Evolutionary conservation across 2,797 vertebrate genomes (phyloP), one percentile per base, ranked within the genome.

Genomic region (Nothura maculosa): DNA sequence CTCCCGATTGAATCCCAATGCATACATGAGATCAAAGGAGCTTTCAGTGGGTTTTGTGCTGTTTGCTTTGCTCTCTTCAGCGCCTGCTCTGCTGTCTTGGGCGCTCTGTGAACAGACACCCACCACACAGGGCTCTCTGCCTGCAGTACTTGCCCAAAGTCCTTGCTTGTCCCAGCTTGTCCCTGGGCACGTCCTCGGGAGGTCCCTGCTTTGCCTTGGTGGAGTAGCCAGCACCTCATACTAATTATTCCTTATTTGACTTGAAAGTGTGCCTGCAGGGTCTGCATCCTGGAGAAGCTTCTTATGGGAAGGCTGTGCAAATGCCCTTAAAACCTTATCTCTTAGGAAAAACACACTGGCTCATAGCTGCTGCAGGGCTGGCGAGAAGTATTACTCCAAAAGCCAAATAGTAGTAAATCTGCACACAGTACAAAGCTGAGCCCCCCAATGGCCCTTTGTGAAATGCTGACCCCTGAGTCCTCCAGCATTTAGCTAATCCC

Each of bases 1-100:
- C 72, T 95, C 57, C 57, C 54, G 36, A 38, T 4, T 64, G 87
- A 92, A 92, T 94, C 75, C 75, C 55, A 87, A 12, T 22, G 81
- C 81, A 68, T 25, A 77, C 75, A 58, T 30, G 27, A 68, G 84
- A 94, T 93, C 87, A 90, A 85, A 92, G 69, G 75, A 87, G 25
- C 36, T 78, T 80, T 55, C 68, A 70, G 20, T 45, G 57, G 64
- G 40, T 5, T 93, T 96, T 90, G 22, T 67, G 54, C 40, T 58
- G n/a, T 74, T 87, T 92, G 66, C 78, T 87, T 90, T 83, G 28
- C 36, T 78, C 55, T 14, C 63, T 81, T 40, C 75, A 55, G 70
- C 40, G 60, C 63, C 42, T 84, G 81, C 0, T 0, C 72, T 61
- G 84, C 72, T 94, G 75, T 79, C 72, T 85, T 68, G 57, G 32